phyloP scores from a whole-genome alignment of 2,888 invertebrate genomes.

The Brachypterus glaber region DNA sequence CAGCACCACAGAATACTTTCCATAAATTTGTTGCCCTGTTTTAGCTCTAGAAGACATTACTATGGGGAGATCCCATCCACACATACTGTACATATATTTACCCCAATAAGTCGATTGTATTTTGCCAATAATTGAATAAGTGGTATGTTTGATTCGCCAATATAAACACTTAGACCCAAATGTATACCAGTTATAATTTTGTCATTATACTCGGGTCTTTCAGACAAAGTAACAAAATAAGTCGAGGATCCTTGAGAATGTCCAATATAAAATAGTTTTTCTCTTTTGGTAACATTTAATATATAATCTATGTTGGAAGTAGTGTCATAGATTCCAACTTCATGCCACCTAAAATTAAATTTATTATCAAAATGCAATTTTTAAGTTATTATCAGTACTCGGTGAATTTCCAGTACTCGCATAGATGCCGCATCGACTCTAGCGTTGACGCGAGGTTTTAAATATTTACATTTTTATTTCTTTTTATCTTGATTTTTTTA shows the following conservation, averaged over 20 bases:
- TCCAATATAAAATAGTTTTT: slow-evolving; percentile 61
- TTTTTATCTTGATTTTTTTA: too few species aligned
- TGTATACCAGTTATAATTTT: slow-evolving; percentile 55
- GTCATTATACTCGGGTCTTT: slow-evolving; percentile 50
- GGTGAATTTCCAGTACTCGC: too few species aligned
- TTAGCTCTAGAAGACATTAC: too few species aligned
- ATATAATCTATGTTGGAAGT: slow-evolving; percentile 68
- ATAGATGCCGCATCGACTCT: too few species aligned
- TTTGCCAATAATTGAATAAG: neutral
- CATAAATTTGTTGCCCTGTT: too few species aligned
- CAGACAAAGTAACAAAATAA: slow-evolving; percentile 53
- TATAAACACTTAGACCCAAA: slow-evolving; percentile 44
- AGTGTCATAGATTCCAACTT: slow-evolving; percentile 65
- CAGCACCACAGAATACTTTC: too few species aligned
- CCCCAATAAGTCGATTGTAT: neutral
- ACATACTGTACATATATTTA: too few species aligned
- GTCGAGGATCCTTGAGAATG: slow-evolving; percentile 64
- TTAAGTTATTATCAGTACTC: neutral
- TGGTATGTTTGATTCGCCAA: neutral
- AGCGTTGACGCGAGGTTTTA: too few species aligned
- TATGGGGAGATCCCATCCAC: too few species aligned
- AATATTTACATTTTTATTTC: too few species aligned
- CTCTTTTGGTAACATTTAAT: slow-evolving; percentile 44
- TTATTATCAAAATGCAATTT: neutral
- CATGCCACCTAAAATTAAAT: slow-evolving; percentile 55